These are phyloP conservation scores for Drosophila pseudotakahashii DNA, from an alignment of 2,888 invertebrate species.

Conservation along the genomic window DNA sequence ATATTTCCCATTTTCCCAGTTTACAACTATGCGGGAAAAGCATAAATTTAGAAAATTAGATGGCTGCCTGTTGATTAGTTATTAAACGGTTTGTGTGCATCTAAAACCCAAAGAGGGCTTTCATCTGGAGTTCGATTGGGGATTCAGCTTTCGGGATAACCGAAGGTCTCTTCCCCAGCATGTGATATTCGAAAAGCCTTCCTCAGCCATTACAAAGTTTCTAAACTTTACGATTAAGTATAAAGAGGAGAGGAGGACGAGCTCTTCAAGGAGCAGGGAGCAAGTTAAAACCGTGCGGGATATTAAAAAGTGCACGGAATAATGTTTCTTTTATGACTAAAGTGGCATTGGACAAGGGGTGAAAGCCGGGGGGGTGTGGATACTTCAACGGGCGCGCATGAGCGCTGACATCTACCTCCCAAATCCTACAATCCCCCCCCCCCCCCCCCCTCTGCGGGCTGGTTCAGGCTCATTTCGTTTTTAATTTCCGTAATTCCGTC, in stretches of 20 bases:
- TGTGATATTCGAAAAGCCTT: slow-evolving; percentile 4
- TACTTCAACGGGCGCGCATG: slow-evolving; percentile 72
- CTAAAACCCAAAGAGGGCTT: neutral
- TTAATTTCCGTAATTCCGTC: slow-evolving; percentile 84
- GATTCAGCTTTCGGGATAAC: neutral
- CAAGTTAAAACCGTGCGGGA: slow-evolving; percentile 82
- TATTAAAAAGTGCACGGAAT: slow-evolving; percentile 83
- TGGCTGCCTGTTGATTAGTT: slow-evolving; percentile 40
- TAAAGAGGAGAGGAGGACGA: slow-evolving; percentile 55
- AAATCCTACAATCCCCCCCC: too few species aligned
- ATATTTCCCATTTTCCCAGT: slow-evolving; percentile 80
- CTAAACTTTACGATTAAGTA: slow-evolving; percentile 83
- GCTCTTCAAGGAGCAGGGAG: slow-evolving; percentile 19
- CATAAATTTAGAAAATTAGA: slow-evolving; percentile 80
- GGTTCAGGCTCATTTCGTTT: slow-evolving; percentile 82
- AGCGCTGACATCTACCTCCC: slow-evolving; percentile 42
- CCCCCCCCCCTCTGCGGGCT: slow-evolving; percentile 30
- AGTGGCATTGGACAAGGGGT: slow-evolving; percentile 62
- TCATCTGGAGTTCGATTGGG: neutral
- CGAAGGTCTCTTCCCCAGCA: neutral
- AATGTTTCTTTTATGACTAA: slow-evolving; percentile 79
- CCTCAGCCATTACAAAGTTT: slow-evolving; percentile 79
- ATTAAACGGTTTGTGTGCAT: slow-evolving; percentile 52
- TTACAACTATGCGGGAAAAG: slow-evolving; percentile 81
- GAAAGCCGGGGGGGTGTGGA: neutral